Base-by-base conservation (phyloP, 1,140 invertebrate genomes). In the Stratiolaelaps scimitus region DNA sequence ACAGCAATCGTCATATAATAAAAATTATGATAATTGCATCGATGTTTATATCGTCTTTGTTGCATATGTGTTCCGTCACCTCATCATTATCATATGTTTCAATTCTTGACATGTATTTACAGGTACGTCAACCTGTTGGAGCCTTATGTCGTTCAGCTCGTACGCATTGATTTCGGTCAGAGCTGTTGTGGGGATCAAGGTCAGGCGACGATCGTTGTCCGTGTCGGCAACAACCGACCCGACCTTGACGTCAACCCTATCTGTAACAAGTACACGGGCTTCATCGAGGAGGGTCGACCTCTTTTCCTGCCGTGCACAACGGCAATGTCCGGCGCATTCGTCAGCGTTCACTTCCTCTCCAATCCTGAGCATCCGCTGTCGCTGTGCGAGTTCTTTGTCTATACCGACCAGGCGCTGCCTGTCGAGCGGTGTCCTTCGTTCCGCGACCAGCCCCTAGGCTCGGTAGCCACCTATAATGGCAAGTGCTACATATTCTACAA, bases 401-500 rank as follows among this genome's bases (percentile, higher is more conserved):
- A 93, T 73, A 93, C 91, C 0, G 89, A 93, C 77, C 89, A 93
- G 71, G 91, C 90, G 0, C 73, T 94, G 67, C 90, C 90, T 0
- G 92, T 93, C 67, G 91, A 93, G 76, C 80, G 90, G 67, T 94
- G 90, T 75, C 90, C 90, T 0, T 87, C 90, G 69, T 92, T 92
- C 75, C 75, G 89, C 29, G 89, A 93, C 73, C 89, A 92, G 73
- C 89, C 89, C 0, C 88, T 88, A 0, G 91, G 90, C 15, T 88
- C 86, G 34, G 87, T 88, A 0, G 88, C 90, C 1, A 93, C 90
- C 0, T 95, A 94, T 76, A 93, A 93, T 73, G 90, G 90, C 60
- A 93, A 93, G 77, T 95, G 91, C 75, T 95, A 95, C 74, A 89
- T 92, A 68, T 95, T 94, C 77, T 92, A 93, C 76, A 89, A 91